Evolutionary conservation across 2,888 invertebrate species (phyloP).

Genomic region (Archips xylosteana): DNA sequence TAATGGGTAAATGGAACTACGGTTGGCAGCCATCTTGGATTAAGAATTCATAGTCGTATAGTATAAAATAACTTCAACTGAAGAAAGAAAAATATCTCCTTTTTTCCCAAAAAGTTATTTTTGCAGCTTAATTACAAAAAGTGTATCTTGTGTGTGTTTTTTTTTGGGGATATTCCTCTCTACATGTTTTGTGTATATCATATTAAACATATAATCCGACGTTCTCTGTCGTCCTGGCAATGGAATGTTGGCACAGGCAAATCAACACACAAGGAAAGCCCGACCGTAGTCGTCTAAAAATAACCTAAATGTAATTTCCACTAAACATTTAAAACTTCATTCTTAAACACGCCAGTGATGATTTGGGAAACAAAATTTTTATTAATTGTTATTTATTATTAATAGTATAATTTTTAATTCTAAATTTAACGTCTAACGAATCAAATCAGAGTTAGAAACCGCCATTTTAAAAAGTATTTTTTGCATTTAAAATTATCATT

Average conservation of each 20-base stretch:
- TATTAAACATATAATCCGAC: no score
- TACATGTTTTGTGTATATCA: no score
- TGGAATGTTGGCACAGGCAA: not conserved
- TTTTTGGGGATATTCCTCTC: no score
- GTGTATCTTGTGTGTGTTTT: no score
- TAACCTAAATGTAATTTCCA: not conserved
- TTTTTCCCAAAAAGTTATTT: no score
- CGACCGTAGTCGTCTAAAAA: not conserved
- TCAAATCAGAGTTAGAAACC: constrained; percentile 42
- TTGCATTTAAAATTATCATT: constrained; percentile 53
- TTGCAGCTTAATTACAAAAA: no score
- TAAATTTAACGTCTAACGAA: constrained; percentile 32
- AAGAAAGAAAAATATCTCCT: no score
- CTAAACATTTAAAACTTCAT: constrained; percentile 3
- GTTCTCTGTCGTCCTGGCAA: not conserved
- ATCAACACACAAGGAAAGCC: not conserved
- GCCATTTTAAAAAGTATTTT: constrained; percentile 33
- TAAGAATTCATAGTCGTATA: not conserved
- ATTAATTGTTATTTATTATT: constrained; percentile 27
- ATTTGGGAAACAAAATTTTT: constrained; percentile 6
- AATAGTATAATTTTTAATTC: constrained; percentile 17
- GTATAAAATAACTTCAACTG: no score
- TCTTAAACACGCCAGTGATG: constrained; percentile 2
- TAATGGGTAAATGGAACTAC: not conserved
- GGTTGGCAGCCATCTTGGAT: not conserved